These are phyloP conservation scores for Tympanuchus pallidicinctus DNA, from an alignment of 2,113 vertebrate species.

Conservation along the genomic window DNA sequence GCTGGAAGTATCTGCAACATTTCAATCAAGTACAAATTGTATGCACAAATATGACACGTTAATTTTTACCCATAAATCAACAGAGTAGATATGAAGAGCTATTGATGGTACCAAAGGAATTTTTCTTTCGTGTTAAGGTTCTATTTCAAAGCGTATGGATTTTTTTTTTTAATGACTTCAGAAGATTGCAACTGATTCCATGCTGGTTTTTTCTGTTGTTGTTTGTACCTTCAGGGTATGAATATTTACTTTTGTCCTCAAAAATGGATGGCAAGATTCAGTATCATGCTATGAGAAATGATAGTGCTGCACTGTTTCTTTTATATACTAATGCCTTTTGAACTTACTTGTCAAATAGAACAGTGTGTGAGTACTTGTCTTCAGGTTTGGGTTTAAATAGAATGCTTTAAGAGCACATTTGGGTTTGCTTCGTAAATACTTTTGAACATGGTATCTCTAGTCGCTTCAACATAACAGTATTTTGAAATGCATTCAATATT, in stretches of 20 bases:
- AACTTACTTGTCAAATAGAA: constrained; percentile 9
- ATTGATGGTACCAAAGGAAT: neutral
- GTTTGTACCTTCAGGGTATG: neutral
- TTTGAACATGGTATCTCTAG: neutral
- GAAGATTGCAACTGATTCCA: neutral
- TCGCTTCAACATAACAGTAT: neutral
- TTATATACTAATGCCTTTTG: neutral
- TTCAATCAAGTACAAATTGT: neutral
- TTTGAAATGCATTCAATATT: neutral
- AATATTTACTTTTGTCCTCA: neutral
- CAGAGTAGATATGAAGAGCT: neutral
- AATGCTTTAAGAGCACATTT: neutral
- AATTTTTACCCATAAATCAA: neutral
- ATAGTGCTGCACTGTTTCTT: neutral
- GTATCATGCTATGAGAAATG: constrained; percentile 9
- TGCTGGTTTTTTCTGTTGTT: neutral
- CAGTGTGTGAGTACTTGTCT: neutral
- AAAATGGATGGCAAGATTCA: neutral
- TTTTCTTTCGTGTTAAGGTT: neutral
- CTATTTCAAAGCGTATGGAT: neutral
- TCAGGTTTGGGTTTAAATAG: neutral
- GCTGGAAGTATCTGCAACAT: neutral
- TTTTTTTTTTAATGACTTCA: neutral
- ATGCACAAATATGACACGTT: fast-evolving
- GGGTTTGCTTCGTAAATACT: neutral